These are phyloP conservation scores for Nicator chloris DNA, from an alignment of 2,113 vertebrate genomes.

Conservation along the genomic window DNA sequence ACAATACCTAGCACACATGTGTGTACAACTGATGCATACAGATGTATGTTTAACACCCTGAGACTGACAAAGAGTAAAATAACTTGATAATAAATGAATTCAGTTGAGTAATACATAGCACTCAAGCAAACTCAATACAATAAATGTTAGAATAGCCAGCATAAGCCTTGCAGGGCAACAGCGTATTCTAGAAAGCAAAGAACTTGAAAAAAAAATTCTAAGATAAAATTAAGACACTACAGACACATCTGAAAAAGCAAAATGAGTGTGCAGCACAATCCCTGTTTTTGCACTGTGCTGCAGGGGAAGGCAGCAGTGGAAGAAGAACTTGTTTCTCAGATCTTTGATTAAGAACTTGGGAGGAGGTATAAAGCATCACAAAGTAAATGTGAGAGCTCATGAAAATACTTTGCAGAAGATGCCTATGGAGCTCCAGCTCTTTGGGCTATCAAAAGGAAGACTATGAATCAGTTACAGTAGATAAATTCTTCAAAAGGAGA, in stretches of 20 bases:
- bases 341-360: not conserved
- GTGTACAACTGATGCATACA: not conserved
- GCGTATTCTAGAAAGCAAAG: not conserved
- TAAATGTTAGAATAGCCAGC: not conserved
- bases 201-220: not conserved
- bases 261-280: not conserved
- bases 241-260: not conserved
- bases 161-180: not conserved
- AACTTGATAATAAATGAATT: not conserved
- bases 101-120: not conserved
- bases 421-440: not conserved
- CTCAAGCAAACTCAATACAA: not conserved
- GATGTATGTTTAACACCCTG: not conserved
- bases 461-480: not conserved
- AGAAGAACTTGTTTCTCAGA: not conserved
- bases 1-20: rapidly evolving
- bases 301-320: not conserved
- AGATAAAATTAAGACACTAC: not conserved
- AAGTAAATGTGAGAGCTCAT: not conserved
- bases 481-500: not conserved
- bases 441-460: not conserved
- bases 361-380: not conserved
- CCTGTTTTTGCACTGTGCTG: not conserved
- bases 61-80: not conserved
- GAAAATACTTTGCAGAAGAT: not conserved